Percentiles rank a stretch among this genome's conserved stretches.
Conservation (phyloP, 2,888 invertebrate genomes). For the Cancer borealis region DNA sequence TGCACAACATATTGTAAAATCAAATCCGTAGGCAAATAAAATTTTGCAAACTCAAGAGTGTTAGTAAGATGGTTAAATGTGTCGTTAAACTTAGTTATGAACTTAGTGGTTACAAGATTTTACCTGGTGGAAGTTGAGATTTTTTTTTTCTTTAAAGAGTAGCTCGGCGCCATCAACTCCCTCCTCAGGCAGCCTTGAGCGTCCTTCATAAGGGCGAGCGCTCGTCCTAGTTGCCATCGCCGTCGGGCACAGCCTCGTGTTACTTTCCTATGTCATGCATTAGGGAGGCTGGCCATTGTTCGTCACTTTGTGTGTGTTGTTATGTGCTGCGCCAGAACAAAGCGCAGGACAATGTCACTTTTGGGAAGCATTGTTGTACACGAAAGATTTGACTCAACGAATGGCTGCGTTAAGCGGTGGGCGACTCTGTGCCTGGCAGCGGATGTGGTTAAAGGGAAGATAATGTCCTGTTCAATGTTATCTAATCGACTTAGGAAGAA, state of each 20-base stretch:
- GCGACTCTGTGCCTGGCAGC: neutral
- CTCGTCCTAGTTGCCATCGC: neutral
- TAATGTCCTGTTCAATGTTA: neutral
- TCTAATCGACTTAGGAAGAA: neutral
- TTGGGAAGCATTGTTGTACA: neutral
- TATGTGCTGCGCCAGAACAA: neutral
- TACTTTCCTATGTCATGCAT: conserved; percentile 3
- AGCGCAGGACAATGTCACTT: neutral
- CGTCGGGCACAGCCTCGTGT: neutral
- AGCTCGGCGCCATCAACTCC: neutral
- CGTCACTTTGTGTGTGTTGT: neutral
- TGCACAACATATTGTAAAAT: too few species aligned
- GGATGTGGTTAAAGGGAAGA: neutral
- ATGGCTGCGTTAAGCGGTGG: neutral
- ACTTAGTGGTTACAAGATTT: too few species aligned
- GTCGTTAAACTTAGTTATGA: too few species aligned
- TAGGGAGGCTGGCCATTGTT: neutral
- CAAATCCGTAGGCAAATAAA: too few species aligned
- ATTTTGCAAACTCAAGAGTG: too few species aligned
- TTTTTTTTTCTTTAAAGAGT: too few species aligned
- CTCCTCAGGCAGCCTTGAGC: neutral
- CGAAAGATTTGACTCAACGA: neutral
- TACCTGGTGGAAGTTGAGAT: too few species aligned
- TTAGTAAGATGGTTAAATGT: too few species aligned
- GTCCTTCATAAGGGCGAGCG: neutral